Evolutionary conservation across 2,888 invertebrate genomes (phyloP).

Genomic region (Microplitis deprimator): DNA sequence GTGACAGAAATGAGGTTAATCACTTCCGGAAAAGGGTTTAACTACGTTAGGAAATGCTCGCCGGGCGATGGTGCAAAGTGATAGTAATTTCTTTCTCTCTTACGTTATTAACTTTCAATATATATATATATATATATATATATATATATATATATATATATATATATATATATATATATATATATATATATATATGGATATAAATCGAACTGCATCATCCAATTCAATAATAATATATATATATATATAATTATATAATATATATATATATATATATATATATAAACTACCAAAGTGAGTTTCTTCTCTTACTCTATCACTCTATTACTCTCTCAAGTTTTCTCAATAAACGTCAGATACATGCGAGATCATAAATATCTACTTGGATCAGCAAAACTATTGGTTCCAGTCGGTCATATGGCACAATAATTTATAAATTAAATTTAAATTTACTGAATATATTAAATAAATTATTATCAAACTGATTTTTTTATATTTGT

Average conservation of each 20-base stretch:
- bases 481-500: not conserved
- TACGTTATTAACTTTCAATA: constrained; percentile 1
- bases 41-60: constrained; percentile 32
- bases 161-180: too few species aligned
- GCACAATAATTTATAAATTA: not conserved
- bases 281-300: not conserved
- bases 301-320: not conserved
- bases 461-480: not conserved
- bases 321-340: not conserved
- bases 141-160: too few species aligned
- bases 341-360: constrained; percentile 16
- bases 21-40: constrained; percentile 37
- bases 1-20: constrained; percentile 43
- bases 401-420: not conserved
- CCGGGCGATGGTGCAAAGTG: constrained; percentile 17
- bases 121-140: not conserved
- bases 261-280: not conserved
- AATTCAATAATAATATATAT: not conserved
- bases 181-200: not conserved
- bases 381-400: constrained; percentile 18
- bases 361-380: constrained; percentile 20
- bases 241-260: not conserved
- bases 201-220: not conserved
- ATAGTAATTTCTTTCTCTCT: constrained; percentile 21
- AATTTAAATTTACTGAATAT: not conserved